phyloP scores from a whole-genome alignment of 2,797 vertebrate species.

The Squalus acanthias region DNA sequence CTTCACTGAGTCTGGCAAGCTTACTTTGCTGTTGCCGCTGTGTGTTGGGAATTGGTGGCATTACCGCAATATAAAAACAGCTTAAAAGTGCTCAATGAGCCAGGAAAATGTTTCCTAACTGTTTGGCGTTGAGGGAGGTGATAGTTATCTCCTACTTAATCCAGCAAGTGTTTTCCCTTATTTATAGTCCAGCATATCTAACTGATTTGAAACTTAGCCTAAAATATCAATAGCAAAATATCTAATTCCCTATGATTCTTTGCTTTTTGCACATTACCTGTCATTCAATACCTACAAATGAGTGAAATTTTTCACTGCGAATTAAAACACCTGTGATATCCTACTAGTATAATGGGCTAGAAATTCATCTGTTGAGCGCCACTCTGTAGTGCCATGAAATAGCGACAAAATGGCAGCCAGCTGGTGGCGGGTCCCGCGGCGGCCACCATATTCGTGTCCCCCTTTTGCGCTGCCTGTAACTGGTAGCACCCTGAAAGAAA shows the following conservation, averaged over 20 bases:
- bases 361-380: too few relatives aligned
- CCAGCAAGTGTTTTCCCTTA: not conserved
- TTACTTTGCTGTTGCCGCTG: not conserved
- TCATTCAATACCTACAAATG: not conserved
- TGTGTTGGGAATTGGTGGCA: not conserved
- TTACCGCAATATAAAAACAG: not conserved
- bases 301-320: too few relatives aligned
- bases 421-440: too few relatives aligned
- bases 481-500: too few relatives aligned
- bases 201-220: not conserved
- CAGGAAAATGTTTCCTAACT: not conserved
- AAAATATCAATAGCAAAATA: not conserved
- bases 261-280: not conserved
- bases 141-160: not conserved
- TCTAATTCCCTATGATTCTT: not conserved
- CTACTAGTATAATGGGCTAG: too few relatives aligned
- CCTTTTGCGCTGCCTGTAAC: too few relatives aligned
- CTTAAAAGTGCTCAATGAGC: not conserved
- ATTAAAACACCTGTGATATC: too few relatives aligned
- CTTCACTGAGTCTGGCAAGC: not conserved
- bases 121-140: not conserved
- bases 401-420: too few relatives aligned
- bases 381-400: too few relatives aligned
- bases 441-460: too few relatives aligned
- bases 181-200: not conserved